Base-by-base conservation (phyloP, 2,113 vertebrate genomes). In the Dromaius novaehollandiae region DNA sequence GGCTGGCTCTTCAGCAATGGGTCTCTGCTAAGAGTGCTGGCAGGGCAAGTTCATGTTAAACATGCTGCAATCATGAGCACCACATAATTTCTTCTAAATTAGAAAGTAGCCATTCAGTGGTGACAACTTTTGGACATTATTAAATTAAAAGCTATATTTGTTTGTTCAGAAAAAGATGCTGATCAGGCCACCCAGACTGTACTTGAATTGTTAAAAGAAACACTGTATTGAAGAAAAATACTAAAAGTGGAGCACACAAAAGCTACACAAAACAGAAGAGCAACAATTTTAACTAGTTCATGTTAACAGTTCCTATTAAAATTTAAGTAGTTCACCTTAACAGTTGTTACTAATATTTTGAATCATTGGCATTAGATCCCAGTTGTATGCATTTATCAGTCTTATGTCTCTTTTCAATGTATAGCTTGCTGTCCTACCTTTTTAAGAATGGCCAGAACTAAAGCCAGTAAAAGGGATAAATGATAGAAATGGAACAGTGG, bases 401-500 rank as follows among this genome's bases (percentile, higher is more conserved):
- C 71, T 95, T 53, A 24, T 71, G 56, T 70, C 34, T 80, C 84
- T 63, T 25, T 84, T 95, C 81, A 93, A 90, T 55, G 15, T 77
- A 36, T 30, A 87, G 38, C 46, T 86, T 82, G 80, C 63, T 87
- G 14, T 44, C 94, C 92, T 36, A 70, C 38, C 93, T 87, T 85
- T 78, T 64, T 46, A 86, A 91, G 87, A 81, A 75, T 77, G 85
- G 68, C 70, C 11, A 40, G 13, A 88, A n/a, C 25, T 89, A 90
- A 94, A 89, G 69, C 61, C 75, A 61, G 75, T 44, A 82, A 77
- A 56, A 66, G 44, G 86, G 36, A 92, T n/a, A 88, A 86, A 88
- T 88, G 84, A 93, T 6, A 88, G 61, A 96, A 94, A 89, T 51
- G n/a, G 65, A 92, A 83, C 34, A 46, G 50, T 44, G 26, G 75